Evolutionary conservation across 2,888 invertebrate species (phyloP).

Genomic region (Clivina fossor): DNA sequence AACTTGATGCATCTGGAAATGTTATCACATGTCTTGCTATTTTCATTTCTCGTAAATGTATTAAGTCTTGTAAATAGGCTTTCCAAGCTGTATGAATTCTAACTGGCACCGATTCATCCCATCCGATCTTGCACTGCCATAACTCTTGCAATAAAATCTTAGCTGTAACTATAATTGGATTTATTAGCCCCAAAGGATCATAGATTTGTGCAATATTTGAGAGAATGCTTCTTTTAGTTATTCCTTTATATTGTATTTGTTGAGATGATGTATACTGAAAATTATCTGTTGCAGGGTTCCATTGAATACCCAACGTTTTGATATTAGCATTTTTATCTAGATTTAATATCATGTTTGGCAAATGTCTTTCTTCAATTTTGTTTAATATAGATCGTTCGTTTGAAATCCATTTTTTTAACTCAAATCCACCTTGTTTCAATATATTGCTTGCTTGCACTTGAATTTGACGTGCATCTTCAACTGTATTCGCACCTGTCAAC

Average conservation of each 20-base stretch:
- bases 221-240: constrained; percentile 36
- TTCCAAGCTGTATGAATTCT: constrained; percentile 22
- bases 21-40: constrained; percentile 33
- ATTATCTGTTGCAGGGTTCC: constrained; percentile 32
- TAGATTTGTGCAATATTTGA: constrained; percentile 36
- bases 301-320: constrained; percentile 37
- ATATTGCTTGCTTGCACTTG: constrained; percentile 15
- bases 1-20: neutral
- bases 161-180: constrained; percentile 33
- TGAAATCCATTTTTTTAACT: constrained; percentile 29
- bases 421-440: constrained; percentile 24
- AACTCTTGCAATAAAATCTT: constrained; percentile 38
- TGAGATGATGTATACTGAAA: constrained; percentile 25
- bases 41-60: constrained; percentile 15
- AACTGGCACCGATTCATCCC: constrained; percentile 34
- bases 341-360: neutral
- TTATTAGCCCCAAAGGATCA: constrained; percentile 38
- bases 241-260: neutral
- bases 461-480: constrained; percentile 13
- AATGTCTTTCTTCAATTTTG: neutral
- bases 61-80: constrained; percentile 10
- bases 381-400: constrained; percentile 10
- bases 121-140: constrained; percentile 35
- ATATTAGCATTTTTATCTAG: neutral
- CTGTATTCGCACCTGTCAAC: constrained; percentile 20